A percentile compares a stretch with the other conserved stretches of the same genome.
phyloP scores from a whole-genome alignment of 2,888 invertebrate genomes.

The Sphecodes monilicornis region DNA sequence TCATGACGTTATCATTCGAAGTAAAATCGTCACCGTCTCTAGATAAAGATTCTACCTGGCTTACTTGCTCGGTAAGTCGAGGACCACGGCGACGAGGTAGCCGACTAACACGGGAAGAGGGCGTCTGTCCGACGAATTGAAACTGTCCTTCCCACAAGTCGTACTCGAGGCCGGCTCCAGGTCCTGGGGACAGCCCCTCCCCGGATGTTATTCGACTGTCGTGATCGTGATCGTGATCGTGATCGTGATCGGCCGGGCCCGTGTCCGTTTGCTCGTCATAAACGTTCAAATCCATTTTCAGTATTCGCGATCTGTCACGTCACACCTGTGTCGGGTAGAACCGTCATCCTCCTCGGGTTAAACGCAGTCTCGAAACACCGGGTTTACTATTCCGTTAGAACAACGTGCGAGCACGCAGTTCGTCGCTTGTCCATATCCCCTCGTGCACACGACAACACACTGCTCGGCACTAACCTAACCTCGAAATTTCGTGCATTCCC shows the following conservation, averaged over 20 bases:
- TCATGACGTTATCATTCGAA: not conserved
- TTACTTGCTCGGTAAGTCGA: slow-evolving; percentile 88
- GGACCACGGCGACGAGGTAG: slow-evolving; percentile 73
- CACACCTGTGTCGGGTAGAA: slow-evolving; percentile 55
- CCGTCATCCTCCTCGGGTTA: slow-evolving; percentile 54
- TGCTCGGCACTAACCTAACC: slow-evolving; percentile 51
- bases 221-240: slow-evolving; percentile 37
- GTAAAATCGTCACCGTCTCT: not conserved
- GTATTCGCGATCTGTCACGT: slow-evolving; percentile 55
- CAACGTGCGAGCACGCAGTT: slow-evolving; percentile 58
- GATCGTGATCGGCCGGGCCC: slow-evolving; percentile 13
- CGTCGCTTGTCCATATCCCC: slow-evolving; percentile 15
- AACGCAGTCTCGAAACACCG: slow-evolving; percentile 27
- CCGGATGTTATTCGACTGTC: slow-evolving; percentile 62
- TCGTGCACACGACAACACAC: slow-evolving; percentile 3
- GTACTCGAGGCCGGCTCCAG: slow-evolving; percentile 90
- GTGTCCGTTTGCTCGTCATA: slow-evolving; percentile 61
- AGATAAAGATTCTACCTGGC: slow-evolving; percentile 58
- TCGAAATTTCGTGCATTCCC: slow-evolving; percentile 32
- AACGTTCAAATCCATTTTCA: slow-evolving; percentile 65
- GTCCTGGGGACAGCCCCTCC: slow-evolving; percentile 68
- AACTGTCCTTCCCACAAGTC: slow-evolving; percentile 96
- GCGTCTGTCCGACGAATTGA: slow-evolving; percentile 89
- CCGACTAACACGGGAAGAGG: slow-evolving; percentile 48
- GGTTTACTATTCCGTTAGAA: slow-evolving; percentile 54